Conservation (phyloP, 30 jellyfish, hydroid and myxozoan species). For the Pelagia noctiluca region DNA sequence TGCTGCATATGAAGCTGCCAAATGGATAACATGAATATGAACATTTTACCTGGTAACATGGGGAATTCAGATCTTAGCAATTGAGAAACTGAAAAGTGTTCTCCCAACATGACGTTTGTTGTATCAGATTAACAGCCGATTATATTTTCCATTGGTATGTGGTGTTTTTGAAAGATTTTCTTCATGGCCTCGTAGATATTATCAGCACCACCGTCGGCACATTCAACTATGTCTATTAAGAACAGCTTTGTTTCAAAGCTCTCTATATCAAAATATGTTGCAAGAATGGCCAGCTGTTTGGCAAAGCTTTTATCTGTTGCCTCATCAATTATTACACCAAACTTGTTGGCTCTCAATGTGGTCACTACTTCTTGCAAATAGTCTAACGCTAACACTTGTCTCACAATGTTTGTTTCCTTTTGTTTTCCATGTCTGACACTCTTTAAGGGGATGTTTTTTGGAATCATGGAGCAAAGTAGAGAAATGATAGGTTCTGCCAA, state of each 20-base stretch:
- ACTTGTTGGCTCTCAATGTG: conserved; percentile 6
- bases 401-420: conserved; percentile 43
- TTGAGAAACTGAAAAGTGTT: conserved; percentile 45
- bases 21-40: conserved; percentile 63
- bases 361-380: conserved; percentile 4
- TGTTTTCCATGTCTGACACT: conserved; percentile 41
- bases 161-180: conserved; percentile 7
- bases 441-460: conserved; percentile 6
- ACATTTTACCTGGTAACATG: conserved; percentile 24
- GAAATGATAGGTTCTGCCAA: conserved; percentile 20
- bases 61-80: conserved; percentile 26
- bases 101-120: conserved; percentile 76
- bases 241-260: conserved; percentile 2
- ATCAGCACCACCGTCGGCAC: conserved; percentile 55
- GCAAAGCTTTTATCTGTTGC: conserved; percentile 44
- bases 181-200: conserved; percentile 37
- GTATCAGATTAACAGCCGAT: conserved; percentile 68
- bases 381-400: conserved; percentile 39
- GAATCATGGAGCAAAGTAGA: conserved; percentile 6
- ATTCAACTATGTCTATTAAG: conserved; percentile 57
- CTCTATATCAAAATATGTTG: conserved; percentile 25
- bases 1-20: conserved; percentile 67
- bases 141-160: conserved; percentile 60
- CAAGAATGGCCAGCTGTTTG: conserved; percentile 51
- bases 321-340: conserved; percentile 42